Evolutionary conservation across 2,113 vertebrate genomes (phyloP).

Genomic region (Cranoglanis bouderius): DNA sequence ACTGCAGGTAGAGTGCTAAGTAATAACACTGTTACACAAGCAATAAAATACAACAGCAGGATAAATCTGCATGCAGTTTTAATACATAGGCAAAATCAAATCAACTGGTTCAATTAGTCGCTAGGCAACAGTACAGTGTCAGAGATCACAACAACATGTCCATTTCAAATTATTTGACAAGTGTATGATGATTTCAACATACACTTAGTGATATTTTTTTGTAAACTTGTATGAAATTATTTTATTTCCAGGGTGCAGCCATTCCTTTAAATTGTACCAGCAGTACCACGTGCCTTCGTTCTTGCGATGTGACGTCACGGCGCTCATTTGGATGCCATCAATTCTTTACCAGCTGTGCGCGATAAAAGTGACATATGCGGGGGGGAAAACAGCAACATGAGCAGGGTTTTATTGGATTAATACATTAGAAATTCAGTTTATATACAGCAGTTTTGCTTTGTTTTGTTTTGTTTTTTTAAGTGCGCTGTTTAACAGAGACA

Average conservation of each 20-base stretch:
- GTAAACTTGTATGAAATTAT: not conserved
- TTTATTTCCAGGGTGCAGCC: not conserved
- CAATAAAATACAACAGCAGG: not conserved
- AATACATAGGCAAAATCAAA: not conserved
- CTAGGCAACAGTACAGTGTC: not conserved
- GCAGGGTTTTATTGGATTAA: not conserved
- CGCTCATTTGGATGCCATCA: slow-evolving; percentile 38
- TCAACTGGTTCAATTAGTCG: not conserved
- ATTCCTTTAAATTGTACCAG: slow-evolving; percentile 52
- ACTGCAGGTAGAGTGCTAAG: not conserved
- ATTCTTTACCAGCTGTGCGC: slow-evolving; percentile 40
- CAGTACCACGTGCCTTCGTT: slow-evolving; percentile 13
- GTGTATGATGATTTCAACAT: not conserved
- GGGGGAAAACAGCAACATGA: not conserved
- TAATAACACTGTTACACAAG: not conserved
- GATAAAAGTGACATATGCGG: not conserved
- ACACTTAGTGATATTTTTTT: not conserved
- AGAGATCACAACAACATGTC: not conserved
- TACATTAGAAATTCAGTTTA: not conserved
- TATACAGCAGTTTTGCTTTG: not conserved
- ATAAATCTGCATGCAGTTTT: not conserved
- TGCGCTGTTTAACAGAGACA: not conserved
- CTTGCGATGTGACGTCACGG: slow-evolving; percentile 62
- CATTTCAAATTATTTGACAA: not conserved
- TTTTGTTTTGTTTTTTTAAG: not conserved